phyloP scores from a whole-genome alignment of 2,888 invertebrate species.

The Brachynemurus nebulosus region DNA sequence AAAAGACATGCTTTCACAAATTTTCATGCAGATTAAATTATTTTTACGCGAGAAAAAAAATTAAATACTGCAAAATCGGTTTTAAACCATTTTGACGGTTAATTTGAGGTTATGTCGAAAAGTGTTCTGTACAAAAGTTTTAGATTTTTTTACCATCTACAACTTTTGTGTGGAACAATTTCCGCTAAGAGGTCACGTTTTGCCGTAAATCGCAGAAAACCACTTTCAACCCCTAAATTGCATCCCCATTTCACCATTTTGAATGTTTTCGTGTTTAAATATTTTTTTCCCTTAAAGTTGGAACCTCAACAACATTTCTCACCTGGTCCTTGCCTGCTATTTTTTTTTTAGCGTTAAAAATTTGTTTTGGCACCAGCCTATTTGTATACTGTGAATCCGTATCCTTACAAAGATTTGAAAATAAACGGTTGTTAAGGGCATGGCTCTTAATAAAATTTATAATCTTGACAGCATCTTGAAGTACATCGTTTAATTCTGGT shows the following conservation, averaged over 20 bases:
- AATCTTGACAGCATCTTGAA: slow-evolving; percentile 19
- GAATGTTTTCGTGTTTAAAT: background rate
- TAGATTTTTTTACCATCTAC: background rate
- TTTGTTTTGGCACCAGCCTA: background rate
- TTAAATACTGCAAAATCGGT: too few species aligned
- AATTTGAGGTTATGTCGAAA: background rate
- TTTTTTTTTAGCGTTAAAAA: background rate
- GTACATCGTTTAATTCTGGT: slow-evolving; percentile 19
- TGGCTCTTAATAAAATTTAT: slow-evolving; percentile 21
- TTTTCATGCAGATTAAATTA: too few species aligned
- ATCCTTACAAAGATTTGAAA: slow-evolving; percentile 16
- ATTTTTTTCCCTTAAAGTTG: background rate
- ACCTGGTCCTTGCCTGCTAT: background rate
- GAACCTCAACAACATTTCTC: background rate
- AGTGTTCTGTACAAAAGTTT: background rate
- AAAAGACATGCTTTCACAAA: too few species aligned
- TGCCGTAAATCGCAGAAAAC: background rate
- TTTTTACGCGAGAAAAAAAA: too few species aligned
- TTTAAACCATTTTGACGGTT: background rate
- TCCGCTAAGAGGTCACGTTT: background rate
- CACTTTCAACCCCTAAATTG: background rate
- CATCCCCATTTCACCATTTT: background rate
- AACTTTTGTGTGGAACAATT: background rate
- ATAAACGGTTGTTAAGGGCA: slow-evolving; percentile 21
- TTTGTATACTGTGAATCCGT: slow-evolving; percentile 17